phyloP scores from a whole-genome alignment of 2,797 vertebrate genomes.

The Chlorospingus flavigularis region DNA sequence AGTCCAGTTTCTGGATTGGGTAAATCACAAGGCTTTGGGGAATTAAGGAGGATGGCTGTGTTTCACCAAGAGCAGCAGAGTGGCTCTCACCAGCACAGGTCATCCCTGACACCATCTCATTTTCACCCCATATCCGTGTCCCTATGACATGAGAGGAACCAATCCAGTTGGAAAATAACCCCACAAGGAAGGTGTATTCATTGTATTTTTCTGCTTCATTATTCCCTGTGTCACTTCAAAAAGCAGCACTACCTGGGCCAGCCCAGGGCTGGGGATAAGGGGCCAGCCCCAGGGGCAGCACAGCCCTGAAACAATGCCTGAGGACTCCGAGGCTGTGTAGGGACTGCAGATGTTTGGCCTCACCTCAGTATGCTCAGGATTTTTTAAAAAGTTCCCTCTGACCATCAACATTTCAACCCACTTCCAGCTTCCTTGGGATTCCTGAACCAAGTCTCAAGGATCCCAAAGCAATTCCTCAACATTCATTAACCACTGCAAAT shows the following conservation, averaged over 20 bases:
- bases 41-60: neutral
- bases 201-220: neutral
- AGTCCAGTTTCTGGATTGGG: neutral
- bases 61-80: neutral
- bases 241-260: neutral
- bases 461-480: neutral
- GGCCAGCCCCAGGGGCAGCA: neutral
- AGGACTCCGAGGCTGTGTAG: fast-evolving
- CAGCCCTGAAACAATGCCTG: fast-evolving
- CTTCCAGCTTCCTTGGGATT: neutral
- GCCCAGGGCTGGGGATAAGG: neutral
- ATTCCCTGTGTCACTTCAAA: neutral
- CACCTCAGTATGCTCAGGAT: neutral
- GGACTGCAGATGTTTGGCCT: neutral
- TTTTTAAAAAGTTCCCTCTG: neutral
- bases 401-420: neutral
- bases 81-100: fast-evolving
- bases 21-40: neutral
- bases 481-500: neutral
- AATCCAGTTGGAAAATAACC: neutral
- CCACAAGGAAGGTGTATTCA: neutral
- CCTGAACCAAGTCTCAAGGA: neutral
- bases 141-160: fast-evolving
- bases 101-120: neutral
- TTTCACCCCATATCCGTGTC: neutral